phyloP scores from a whole-genome alignment of 2,888 invertebrate genomes.

The Carabus problematicus region DNA sequence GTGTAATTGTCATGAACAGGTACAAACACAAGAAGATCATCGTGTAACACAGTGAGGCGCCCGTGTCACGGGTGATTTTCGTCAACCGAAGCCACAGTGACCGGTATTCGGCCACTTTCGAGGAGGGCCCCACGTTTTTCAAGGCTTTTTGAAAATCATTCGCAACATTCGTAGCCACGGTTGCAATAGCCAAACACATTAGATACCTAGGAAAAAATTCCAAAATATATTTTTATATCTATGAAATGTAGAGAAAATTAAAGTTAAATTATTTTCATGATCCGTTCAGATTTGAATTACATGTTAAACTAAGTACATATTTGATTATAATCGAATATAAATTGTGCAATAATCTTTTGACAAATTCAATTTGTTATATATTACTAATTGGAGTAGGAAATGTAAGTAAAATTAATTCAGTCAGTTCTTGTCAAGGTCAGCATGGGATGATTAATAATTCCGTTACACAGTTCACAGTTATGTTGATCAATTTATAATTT shows the following conservation, averaged over 20 bases:
- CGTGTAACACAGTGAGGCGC: slow-evolving; percentile 72
- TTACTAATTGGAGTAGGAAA: no score
- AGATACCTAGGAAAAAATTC: slow-evolving; percentile 51
- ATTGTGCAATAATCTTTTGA: background rate
- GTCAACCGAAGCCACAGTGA: slow-evolving; percentile 75
- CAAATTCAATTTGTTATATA: no score
- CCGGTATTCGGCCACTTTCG: slow-evolving; percentile 73
- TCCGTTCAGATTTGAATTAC: background rate
- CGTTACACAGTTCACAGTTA: background rate
- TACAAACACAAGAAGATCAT: slow-evolving; percentile 74
- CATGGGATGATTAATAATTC: background rate
- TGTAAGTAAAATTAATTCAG: background rate
- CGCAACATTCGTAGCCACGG: slow-evolving; percentile 70
- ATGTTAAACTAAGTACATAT: background rate
- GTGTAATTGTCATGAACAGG: slow-evolving; percentile 74
- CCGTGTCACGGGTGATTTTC: slow-evolving; percentile 71
- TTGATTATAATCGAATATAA: background rate
- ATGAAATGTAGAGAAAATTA: background rate
- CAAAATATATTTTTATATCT: background rate
- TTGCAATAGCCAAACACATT: slow-evolving; percentile 70
- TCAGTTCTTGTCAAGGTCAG: background rate
- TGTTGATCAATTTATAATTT: no score
- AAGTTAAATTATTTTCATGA: background rate
- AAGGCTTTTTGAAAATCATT: slow-evolving; percentile 75
- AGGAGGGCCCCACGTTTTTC: slow-evolving; percentile 72